Percentiles rank a stretch among this genome's conserved stretches.
Evolutionary conservation across 2,113 vertebrate species (phyloP).

Genomic region (Tyrannus savana): DNA sequence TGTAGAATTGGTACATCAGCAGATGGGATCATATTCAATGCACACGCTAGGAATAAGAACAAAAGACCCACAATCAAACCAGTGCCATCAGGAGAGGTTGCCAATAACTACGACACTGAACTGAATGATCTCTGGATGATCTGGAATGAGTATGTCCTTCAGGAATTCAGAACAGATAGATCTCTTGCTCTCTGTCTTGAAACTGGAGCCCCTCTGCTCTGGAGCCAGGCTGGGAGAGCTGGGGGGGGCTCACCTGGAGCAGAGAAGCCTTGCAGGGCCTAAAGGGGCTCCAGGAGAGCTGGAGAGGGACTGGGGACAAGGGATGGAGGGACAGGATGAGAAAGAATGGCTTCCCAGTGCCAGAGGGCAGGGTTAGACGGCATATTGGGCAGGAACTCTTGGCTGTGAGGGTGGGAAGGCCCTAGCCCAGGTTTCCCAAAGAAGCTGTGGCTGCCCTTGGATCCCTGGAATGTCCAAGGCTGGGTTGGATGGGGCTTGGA

Average conservation of each 20-base stretch:
- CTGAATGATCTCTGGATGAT: not conserved
- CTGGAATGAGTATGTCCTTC: not conserved
- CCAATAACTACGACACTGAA: not conserved
- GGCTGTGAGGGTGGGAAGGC: not conserved
- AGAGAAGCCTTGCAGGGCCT: not conserved
- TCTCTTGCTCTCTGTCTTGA: not conserved
- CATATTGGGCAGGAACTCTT: not conserved
- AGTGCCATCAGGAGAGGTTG: not conserved
- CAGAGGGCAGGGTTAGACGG: not conserved
- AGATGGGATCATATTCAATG: not conserved
- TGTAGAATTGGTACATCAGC: not conserved
- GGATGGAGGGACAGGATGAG: fast-evolving
- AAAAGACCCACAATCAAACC: not conserved
- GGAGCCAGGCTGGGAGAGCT: not conserved
- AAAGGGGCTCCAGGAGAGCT: not conserved
- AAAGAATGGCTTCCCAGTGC: not conserved
- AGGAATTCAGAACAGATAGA: not conserved
- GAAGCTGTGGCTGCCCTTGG: not conserved
- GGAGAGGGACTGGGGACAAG: not conserved
- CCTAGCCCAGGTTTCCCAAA: not conserved
- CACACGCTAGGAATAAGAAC: too few relatives aligned
- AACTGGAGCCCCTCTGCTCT: not conserved
- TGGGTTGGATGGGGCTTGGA: not conserved
- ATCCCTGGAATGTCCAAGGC: not conserved
- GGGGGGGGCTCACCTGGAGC: fast-evolving